Conservation (phyloP, 2,797 vertebrate species). For the Catostomus latipinnis region DNA sequence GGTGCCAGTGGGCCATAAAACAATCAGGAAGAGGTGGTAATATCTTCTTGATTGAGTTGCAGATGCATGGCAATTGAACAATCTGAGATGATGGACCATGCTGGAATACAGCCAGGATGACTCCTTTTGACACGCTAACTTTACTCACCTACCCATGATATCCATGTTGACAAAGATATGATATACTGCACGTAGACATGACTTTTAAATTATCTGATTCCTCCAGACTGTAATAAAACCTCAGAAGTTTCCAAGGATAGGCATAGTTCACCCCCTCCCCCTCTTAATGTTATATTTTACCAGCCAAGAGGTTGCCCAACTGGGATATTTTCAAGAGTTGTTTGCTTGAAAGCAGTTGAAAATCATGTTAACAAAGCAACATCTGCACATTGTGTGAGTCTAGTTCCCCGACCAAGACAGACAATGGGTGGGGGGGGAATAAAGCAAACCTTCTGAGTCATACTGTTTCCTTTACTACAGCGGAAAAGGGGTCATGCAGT, state of each 20-base stretch:
- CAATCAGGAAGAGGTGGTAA: constrained; percentile 70
- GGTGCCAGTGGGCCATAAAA: constrained; percentile 78
- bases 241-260: background rate
- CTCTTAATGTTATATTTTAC: background rate
- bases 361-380: constrained; percentile 11
- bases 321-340: constrained; percentile 1
- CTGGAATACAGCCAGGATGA: background rate
- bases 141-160: too few species aligned
- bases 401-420: background rate
- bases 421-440: background rate
- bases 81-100: background rate
- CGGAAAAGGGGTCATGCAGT: constrained; percentile 40
- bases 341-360: constrained; percentile 35
- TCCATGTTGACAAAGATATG: background rate
- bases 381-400: constrained; percentile 25
- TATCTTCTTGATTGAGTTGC: constrained; percentile 63
- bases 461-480: background rate
- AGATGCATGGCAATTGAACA: constrained; percentile 12
- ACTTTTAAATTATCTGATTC: background rate
- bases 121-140: too few species aligned
- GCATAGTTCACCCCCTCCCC: too few species aligned
- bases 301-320: background rate
- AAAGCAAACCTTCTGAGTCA: constrained; percentile 31
- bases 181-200: too few species aligned
- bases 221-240: constrained; percentile 1